phyloP scores from a whole-genome alignment of 1,140 invertebrate species.

The Drosophila parabipectinata region DNA sequence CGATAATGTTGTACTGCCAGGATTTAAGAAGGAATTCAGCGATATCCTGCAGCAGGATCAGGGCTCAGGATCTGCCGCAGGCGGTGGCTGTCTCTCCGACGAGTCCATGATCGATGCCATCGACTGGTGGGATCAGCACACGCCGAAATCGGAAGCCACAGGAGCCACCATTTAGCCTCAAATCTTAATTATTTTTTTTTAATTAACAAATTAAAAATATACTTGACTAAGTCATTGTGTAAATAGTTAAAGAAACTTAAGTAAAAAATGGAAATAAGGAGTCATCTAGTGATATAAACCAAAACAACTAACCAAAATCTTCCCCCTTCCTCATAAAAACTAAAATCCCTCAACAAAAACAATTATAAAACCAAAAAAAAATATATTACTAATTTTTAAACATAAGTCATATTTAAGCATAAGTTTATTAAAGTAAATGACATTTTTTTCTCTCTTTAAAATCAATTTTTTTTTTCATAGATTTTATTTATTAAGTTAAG shows the following conservation, averaged over 20 bases:
- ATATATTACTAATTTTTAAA: constrained; percentile 20
- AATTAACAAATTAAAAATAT: constrained; percentile 1
- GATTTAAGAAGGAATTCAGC: constrained; percentile 78
- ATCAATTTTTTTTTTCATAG: constrained; percentile 7
- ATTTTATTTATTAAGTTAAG: constrained; percentile 58
- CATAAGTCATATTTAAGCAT: constrained; percentile 13
- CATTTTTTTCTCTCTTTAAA: constrained; percentile 26
- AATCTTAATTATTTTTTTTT: constrained; percentile 8
- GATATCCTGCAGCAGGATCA: constrained; percentile 80
- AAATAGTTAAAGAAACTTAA: constrained; percentile 20
- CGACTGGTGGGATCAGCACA: constrained; percentile 85
- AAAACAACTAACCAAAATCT: constrained; percentile 36
- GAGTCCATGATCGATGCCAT: constrained; percentile 84
- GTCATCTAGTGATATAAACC: constrained; percentile 64
- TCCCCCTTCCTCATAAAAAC: no score
- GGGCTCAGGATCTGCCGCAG: constrained; percentile 33
- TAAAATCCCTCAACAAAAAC: no score
- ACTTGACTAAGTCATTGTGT: constrained; percentile 51
- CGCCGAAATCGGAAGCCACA: constrained; percentile 70
- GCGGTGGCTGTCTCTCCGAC: constrained; percentile 70
- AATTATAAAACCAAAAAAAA: neutral
- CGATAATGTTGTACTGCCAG: constrained; percentile 69
- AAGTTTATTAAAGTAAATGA: constrained; percentile 9
- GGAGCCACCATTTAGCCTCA: constrained; percentile 5
- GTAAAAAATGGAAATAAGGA: neutral